These are phyloP conservation scores for Drosophila kikkawai DNA, from an alignment of 1,140 invertebrate species.

Conservation along the genomic window DNA sequence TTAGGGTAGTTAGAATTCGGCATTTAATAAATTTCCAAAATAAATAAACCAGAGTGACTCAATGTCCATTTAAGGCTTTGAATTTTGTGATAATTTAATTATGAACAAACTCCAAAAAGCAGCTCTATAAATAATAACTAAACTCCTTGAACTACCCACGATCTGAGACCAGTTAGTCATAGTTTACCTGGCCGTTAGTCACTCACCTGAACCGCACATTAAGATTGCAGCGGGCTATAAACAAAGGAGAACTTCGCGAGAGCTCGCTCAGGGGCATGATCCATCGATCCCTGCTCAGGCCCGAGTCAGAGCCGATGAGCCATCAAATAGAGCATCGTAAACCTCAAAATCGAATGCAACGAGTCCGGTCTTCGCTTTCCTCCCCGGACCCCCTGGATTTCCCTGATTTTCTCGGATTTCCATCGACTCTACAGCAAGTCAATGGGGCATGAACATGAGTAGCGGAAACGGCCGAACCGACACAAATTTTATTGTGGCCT, in stretches of 20 bases:
- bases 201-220: constrained; percentile 35
- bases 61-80: background rate
- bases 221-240: constrained; percentile 26
- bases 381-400: background rate
- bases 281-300: constrained; percentile 20
- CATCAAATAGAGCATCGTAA: constrained; percentile 48
- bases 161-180: constrained; percentile 44
- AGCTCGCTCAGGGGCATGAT: constrained; percentile 27
- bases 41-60: background rate
- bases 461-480: constrained; percentile 26
- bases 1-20: background rate
- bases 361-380: constrained; percentile 2
- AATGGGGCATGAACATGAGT: constrained; percentile 45
- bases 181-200: constrained; percentile 47
- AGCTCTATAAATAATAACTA: constrained; percentile 1
- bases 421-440: constrained; percentile 14
- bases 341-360: constrained; percentile 19
- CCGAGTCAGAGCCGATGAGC: constrained; percentile 28
- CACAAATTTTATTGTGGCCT: constrained; percentile 21
- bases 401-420: constrained; percentile 6
- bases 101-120: background rate
- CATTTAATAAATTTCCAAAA: background rate
- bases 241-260: constrained; percentile 24
- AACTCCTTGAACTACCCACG: constrained; percentile 33
- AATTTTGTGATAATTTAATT: background rate